phyloP scores from a whole-genome alignment of 2,888 invertebrate genomes.

The Sphecodes monilicornis region DNA sequence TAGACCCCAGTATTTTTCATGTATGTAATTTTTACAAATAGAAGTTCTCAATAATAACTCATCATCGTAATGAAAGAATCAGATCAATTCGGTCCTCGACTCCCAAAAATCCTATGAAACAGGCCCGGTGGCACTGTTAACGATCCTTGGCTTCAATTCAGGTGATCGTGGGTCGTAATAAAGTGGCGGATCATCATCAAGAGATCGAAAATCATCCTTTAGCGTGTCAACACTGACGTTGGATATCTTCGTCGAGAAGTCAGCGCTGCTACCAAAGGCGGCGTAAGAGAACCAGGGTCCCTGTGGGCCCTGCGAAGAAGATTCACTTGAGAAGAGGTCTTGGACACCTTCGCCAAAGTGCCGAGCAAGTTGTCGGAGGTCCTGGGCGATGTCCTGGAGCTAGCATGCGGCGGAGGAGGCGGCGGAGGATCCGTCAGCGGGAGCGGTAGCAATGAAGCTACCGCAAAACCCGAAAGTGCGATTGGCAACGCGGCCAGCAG shows the following conservation, averaged over 20 bases:
- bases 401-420: conserved; percentile 79
- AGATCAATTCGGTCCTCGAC: background rate
- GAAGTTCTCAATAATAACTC: background rate
- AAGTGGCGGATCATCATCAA: background rate
- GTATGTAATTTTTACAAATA: background rate
- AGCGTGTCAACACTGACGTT: background rate
- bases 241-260: background rate
- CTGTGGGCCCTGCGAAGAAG: conserved; percentile 14
- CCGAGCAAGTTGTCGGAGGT: conserved; percentile 83
- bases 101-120: background rate
- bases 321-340: conserved; percentile 63
- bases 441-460: conserved; percentile 37
- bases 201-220: background rate
- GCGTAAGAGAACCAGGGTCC: conserved; percentile 15
- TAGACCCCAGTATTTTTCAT: background rate
- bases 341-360: conserved; percentile 82
- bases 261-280: background rate
- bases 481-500: conserved; percentile 69
- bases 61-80: background rate
- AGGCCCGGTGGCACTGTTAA: background rate
- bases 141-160: conserved; percentile 33
- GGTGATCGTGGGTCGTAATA: conserved; percentile 4
- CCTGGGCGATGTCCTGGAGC: conserved; percentile 81
- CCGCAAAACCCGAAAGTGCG: conserved; percentile 34
- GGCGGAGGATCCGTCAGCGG: conserved; percentile 60